Base-by-base conservation (phyloP, 2,113 vertebrate species). In the Corythaixoides concolor region DNA sequence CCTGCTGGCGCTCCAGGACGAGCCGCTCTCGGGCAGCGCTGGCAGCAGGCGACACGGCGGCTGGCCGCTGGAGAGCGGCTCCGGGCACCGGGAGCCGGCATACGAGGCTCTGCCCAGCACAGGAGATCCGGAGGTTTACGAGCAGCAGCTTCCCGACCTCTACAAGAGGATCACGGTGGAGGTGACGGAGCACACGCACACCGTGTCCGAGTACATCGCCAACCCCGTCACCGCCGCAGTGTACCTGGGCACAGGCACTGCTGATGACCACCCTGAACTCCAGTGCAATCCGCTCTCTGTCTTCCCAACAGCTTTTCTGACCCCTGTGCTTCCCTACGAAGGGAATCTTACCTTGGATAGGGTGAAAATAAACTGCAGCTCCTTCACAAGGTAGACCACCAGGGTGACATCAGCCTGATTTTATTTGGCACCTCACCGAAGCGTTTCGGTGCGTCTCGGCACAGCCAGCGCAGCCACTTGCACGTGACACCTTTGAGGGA, bases 291-390 rank as follows among this genome's bases (percentile, higher is more conserved):
- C 64, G 0, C 37, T 97, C 7, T 68, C 97, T 2, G 0, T 89
- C 15, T 97, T 98, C 64, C 88, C 97, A 1, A 45, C n/a, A 11
- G 17, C 86, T 0, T 66, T 98, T 39, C 6, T 64, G 43, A 10
- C 81, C 0, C 69, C 97, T 1, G 17, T 28, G 8, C 66, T 82
- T 8, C 8, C 96, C 79, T 72, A 6, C 4, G 39, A 49, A 3
- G 97, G 97, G 37, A 97, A 70, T 5, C 93, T 98, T 3, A 98
- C 97, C 7, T 27, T 98, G 89, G 98, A 97, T 1, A 30, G 28
- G 1, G 88, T 98, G 41, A 98, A 91, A 45, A 96, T 98, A 9
- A 83, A 63, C 73, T 62, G 93, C 16, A 66, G 86, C 77, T 83
- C 97, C 13, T 70, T 80, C n/a, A 14, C 77, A 0, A 50, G 80